phyloP scores from a whole-genome alignment of 2,888 invertebrate genomes.

The Neelides folsomi region DNA sequence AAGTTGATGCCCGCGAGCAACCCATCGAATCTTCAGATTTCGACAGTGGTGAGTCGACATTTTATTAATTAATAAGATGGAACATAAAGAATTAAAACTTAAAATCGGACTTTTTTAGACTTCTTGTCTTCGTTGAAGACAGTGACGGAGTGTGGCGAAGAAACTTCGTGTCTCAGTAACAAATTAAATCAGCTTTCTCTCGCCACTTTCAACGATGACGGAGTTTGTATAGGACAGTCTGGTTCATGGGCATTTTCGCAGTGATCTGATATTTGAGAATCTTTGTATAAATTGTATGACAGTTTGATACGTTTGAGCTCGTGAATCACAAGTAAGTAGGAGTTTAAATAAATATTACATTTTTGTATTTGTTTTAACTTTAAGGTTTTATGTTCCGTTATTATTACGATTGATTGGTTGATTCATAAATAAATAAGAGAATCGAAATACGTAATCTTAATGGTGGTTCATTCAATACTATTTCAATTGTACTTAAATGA shows the following conservation, averaged over 20 bases:
- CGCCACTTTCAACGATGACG: slow-evolving; percentile 80
- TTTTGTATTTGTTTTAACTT: too few relatives aligned
- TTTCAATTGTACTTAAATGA: too few relatives aligned
- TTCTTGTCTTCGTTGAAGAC: slow-evolving; percentile 40
- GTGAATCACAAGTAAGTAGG: too few relatives aligned
- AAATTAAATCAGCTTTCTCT: slow-evolving; percentile 72
- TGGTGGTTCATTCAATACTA: too few relatives aligned
- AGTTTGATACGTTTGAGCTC: too few relatives aligned
- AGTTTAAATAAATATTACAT: too few relatives aligned
- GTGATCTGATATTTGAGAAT: slow-evolving; percentile 27
- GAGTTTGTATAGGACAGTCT: slow-evolving; percentile 68
- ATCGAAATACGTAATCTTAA: too few relatives aligned
- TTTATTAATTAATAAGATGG: background rate
- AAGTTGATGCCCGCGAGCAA: slow-evolving; percentile 14
- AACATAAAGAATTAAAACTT: background rate
- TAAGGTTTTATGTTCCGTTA: too few relatives aligned
- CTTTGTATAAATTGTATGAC: too few relatives aligned
- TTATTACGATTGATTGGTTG: too few relatives aligned
- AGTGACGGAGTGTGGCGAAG: slow-evolving; percentile 35
- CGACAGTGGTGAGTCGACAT: slow-evolving; percentile 20
- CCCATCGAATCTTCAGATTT: slow-evolving; percentile 21
- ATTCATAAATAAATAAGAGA: too few relatives aligned
- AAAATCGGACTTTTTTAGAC: slow-evolving; percentile 35
- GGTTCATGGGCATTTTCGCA: slow-evolving; percentile 63
- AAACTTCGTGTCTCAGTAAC: slow-evolving; percentile 58